phyloP scores from a whole-genome alignment of 1,140 invertebrate genomes.

The Heliconius congener region DNA sequence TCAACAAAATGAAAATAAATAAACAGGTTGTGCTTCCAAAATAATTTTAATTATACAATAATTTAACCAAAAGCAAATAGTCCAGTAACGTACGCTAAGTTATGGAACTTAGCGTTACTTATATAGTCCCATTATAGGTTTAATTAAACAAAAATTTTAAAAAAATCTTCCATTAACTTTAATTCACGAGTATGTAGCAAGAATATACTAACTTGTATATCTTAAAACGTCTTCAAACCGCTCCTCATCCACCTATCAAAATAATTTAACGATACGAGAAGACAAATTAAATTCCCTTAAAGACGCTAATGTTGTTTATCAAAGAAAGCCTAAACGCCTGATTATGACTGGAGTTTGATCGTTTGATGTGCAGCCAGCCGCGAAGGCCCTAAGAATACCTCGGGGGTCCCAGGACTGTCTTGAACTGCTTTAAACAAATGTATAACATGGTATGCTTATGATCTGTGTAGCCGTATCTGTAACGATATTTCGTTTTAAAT shows the following conservation, averaged over 20 bases:
- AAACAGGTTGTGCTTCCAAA: too few relatives aligned
- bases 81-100: too few relatives aligned
- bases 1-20: too few relatives aligned
- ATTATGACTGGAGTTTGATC: constrained; percentile 30
- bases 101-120: neutral
- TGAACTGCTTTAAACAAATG: constrained; percentile 23
- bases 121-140: neutral
- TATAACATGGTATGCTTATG: constrained; percentile 17
- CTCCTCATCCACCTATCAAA: constrained; percentile 16
- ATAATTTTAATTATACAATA: too few relatives aligned
- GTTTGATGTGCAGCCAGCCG: constrained; percentile 31
- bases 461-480: neutral
- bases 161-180: neutral
- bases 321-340: constrained; percentile 33
- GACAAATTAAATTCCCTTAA: constrained; percentile 32
- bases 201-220: too few relatives aligned
- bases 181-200: neutral
- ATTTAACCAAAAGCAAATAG: too few relatives aligned
- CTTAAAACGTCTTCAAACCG: neutral
- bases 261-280: constrained; percentile 25
- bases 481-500: neutral
- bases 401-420: constrained; percentile 29
- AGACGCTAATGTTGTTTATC: constrained; percentile 31
- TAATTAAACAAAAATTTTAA: neutral
- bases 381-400: constrained; percentile 29